Evolutionary conservation across 2,113 vertebrate species (phyloP).

Genomic region (Girardinichthys multiradiatus): DNA sequence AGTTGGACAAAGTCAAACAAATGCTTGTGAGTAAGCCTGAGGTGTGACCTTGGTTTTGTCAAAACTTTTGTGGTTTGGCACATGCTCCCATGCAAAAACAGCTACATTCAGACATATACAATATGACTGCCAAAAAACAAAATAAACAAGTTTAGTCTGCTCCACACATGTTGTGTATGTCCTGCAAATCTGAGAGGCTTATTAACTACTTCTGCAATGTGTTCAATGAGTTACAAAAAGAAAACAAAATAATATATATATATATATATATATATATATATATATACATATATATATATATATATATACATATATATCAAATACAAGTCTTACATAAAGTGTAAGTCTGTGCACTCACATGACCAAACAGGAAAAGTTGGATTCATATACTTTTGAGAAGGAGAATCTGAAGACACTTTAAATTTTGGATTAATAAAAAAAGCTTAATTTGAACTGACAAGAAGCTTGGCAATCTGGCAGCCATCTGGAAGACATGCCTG

Average conservation of each 20-base stretch:
- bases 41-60: slow-evolving; percentile 23
- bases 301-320: too few relatives aligned
- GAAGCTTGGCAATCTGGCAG: slow-evolving; percentile 69
- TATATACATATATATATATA: too few relatives aligned
- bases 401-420: slow-evolving; percentile 64
- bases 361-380: slow-evolving; percentile 57
- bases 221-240: slow-evolving; percentile 56
- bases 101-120: slow-evolving; percentile 22
- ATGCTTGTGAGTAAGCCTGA: slow-evolving; percentile 5
- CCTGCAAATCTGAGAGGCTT: slow-evolving; percentile 45
- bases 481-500: slow-evolving; percentile 75
- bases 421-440: slow-evolving; percentile 77
- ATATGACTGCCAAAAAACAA: background rate
- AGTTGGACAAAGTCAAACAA: slow-evolving; percentile 21
- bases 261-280: too few relatives aligned
- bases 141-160: slow-evolving; percentile 34
- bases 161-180: slow-evolving; percentile 32
- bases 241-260: background rate
- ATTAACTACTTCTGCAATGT: slow-evolving; percentile 49
- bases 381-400: slow-evolving; percentile 67
- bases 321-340: too few relatives aligned
- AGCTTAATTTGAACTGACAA: slow-evolving; percentile 73
- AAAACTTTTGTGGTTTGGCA: slow-evolving; percentile 30
- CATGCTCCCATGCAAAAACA: slow-evolving; percentile 3
- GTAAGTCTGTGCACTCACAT: slow-evolving; percentile 54